Evolutionary conservation across 2,113 vertebrate genomes (phyloP).

Genomic region (Cottus gobio): DNA sequence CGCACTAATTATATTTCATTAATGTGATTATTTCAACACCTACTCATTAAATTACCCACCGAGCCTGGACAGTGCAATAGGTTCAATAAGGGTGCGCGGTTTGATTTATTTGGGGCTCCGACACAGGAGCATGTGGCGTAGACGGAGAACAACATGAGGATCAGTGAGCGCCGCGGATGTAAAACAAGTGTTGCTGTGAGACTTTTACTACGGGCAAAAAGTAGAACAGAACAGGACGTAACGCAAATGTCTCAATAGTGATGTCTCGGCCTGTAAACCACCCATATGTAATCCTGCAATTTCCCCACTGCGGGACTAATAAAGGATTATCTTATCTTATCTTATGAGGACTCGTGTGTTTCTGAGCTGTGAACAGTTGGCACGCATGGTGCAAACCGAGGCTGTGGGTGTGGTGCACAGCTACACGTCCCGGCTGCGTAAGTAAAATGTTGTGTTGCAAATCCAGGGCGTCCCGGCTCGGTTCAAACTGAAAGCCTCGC

Average conservation of each 20-base stretch:
- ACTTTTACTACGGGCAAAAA: slow-evolving; percentile 13
- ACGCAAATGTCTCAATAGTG: slow-evolving; percentile 43
- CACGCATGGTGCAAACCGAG: slow-evolving; percentile 57
- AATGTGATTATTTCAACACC: slow-evolving; percentile 72
- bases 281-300: too few relatives aligned
- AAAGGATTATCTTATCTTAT: too few relatives aligned
- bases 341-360: too few relatives aligned
- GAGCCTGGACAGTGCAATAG: slow-evolving; percentile 13
- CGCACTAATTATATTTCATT: slow-evolving; percentile 65
- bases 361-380: slow-evolving; percentile 54
- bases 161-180: slow-evolving; percentile 48
- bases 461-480: slow-evolving; percentile 17
- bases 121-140: slow-evolving; percentile 12
- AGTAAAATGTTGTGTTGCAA: slow-evolving; percentile 41
- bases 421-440: slow-evolving; percentile 45
- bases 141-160: slow-evolving; percentile 35
- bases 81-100: background rate
- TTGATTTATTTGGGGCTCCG: slow-evolving; percentile 36
- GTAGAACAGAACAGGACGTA: slow-evolving; percentile 54
- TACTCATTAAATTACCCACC: slow-evolving; percentile 65
- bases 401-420: slow-evolving; percentile 64
- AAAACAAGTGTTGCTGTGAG: slow-evolving; percentile 37
- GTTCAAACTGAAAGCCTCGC: slow-evolving; percentile 31
- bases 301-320: too few relatives aligned
- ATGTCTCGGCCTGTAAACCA: slow-evolving; percentile 51